Evolutionary conservation across 1,140 invertebrate genomes (phyloP).

Genomic region (Glossosoma conforme): DNA sequence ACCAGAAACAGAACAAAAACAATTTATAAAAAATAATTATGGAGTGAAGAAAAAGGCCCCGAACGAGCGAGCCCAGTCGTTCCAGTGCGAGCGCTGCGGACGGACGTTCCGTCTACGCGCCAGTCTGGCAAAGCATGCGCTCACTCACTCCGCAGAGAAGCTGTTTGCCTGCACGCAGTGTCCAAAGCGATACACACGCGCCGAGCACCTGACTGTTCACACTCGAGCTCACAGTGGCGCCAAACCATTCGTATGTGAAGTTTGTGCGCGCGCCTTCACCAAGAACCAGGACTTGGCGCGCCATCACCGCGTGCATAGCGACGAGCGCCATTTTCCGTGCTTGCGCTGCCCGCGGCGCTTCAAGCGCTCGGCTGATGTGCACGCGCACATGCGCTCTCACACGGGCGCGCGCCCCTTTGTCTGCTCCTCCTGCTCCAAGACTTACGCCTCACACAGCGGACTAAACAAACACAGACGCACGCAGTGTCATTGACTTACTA

Average conservation of each 20-base stretch:
- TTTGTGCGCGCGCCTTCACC: conserved; percentile 35
- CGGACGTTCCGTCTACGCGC: conserved; percentile 51
- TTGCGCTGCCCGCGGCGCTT: conserved; percentile 56
- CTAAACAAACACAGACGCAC: conserved; percentile 33
- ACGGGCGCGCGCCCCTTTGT: conserved; percentile 77
- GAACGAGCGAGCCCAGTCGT: conserved; percentile 10
- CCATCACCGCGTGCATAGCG: conserved; percentile 36
- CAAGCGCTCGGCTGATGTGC: conserved; percentile 53
- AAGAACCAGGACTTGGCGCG: conserved; percentile 34
- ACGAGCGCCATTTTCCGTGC: conserved; percentile 37
- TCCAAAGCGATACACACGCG: conserved; percentile 31
- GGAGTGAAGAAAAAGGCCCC: conserved; percentile 1
- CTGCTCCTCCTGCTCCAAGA: conserved; percentile 56
- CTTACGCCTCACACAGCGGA: conserved; percentile 39
- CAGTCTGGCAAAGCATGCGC: conserved; percentile 53
- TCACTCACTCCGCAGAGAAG: conserved; percentile 46
- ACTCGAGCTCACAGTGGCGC: conserved; percentile 35
- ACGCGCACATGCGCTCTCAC: conserved; percentile 79
- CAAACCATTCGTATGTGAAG: conserved; percentile 39
- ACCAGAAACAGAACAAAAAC: background rate
- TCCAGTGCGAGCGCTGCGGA: conserved; percentile 43
- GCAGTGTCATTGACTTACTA: too few relatives aligned
- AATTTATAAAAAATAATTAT: conserved; percentile 5
- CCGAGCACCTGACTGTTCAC: conserved; percentile 29
- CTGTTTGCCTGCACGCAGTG: conserved; percentile 32